Conservation (phyloP, 2,797 vertebrate species). For the Ctenopoma kingsleyae region DNA sequence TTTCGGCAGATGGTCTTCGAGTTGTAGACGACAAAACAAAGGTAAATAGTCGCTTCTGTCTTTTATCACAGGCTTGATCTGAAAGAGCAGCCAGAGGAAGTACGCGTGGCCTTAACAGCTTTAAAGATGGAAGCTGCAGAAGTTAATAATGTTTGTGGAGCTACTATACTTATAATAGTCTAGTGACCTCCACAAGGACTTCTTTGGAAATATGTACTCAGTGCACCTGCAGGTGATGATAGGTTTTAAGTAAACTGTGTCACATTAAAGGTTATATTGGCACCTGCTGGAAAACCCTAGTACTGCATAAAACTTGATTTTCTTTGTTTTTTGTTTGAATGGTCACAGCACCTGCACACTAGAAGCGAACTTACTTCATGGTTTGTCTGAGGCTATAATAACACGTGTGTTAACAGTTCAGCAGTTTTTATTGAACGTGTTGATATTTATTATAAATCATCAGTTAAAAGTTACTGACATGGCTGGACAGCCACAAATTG, state of each 20-base stretch:
- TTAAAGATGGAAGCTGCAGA: conserved; percentile 21
- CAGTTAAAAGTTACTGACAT: no score
- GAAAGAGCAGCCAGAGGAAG: conserved; percentile 23
- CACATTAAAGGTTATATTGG: conserved; percentile 26
- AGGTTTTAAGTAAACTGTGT: neutral
- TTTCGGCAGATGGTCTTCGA: conserved; percentile 96
- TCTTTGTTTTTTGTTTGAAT: neutral
- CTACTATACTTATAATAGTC: conserved; percentile 12
- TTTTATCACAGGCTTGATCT: conserved; percentile 8
- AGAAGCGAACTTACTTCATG: neutral
- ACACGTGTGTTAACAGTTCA: neutral
- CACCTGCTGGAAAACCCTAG: conserved; percentile 61
- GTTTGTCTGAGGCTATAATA: neutral
- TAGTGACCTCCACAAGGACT: conserved; percentile 46
- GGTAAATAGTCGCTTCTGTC: conserved; percentile 81
- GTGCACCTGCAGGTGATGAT: conserved; percentile 51
- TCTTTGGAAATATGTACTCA: conserved; percentile 28
- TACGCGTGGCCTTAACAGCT: conserved; percentile 16
- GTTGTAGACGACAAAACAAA: conserved; percentile 99
- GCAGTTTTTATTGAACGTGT: no score
- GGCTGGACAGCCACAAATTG: neutral
- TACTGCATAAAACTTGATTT: conserved; percentile 15
- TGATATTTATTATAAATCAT: neutral
- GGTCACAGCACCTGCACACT: neutral
- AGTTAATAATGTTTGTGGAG: conserved; percentile 21